phyloP scores from a whole-genome alignment of 1,140 invertebrate genomes.

The Polyergus mexicanus region DNA sequence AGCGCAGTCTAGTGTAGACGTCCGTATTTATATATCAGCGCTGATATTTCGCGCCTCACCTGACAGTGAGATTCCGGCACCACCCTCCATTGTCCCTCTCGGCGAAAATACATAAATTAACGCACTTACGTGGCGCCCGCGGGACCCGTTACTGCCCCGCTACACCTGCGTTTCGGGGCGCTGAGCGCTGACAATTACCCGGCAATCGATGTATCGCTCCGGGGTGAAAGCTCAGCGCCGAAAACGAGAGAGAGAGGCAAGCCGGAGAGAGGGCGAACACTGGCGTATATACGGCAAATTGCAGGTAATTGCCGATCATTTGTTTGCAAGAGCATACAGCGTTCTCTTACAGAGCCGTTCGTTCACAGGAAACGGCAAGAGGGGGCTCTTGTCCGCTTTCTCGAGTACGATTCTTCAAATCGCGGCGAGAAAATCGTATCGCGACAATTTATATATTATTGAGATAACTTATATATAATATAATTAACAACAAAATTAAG shows the following conservation, averaged over 20 bases:
- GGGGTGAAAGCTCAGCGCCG: constrained; percentile 77
- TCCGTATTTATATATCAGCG: constrained; percentile 31
- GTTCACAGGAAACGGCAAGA: constrained; percentile 53
- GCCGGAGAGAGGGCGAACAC: constrained; percentile 62
- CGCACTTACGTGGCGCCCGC: constrained; percentile 81
- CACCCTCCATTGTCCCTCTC: constrained; percentile 54
- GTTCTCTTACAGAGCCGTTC: constrained; percentile 29
- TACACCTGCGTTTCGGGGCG: constrained; percentile 82
- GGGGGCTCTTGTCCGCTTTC: constrained; percentile 45
- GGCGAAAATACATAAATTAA: constrained; percentile 81
- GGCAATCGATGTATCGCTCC: constrained; percentile 84
- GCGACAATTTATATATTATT: constrained; percentile 26
- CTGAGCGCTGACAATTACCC: constrained; percentile 85
- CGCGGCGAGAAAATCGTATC: constrained; percentile 9
- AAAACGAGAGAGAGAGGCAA: constrained; percentile 75
- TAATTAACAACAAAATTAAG: neutral
- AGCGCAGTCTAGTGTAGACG: constrained; percentile 48
- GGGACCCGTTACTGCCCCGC: constrained; percentile 75
- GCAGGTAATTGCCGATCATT: constrained; percentile 84
- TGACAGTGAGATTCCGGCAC: constrained; percentile 47
- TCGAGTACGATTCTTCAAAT: constrained; percentile 40
- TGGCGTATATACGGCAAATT: constrained; percentile 80
- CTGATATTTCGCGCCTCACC: constrained; percentile 56
- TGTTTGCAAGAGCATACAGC: constrained; percentile 83
- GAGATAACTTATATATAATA: neutral